Conservation (phyloP, 2,113 vertebrate species). For the Lagenorhynchus albirostris region DNA sequence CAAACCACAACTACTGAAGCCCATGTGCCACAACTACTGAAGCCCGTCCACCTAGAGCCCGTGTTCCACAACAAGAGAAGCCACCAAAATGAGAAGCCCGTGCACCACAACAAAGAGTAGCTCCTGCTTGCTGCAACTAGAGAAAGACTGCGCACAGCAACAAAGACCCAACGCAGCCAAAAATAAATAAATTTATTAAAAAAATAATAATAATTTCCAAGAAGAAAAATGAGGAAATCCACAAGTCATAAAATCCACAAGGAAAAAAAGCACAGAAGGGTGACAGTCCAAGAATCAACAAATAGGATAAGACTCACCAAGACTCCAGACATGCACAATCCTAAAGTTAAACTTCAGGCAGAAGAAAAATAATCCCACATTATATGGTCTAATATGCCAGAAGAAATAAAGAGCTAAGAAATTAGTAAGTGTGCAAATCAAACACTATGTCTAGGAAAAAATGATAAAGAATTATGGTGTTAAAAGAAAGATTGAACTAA, state of each 20-base stretch:
- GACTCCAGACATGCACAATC: background rate
- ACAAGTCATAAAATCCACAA: background rate
- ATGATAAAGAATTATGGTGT: background rate
- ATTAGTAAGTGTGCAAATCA: background rate
- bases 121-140: too few species aligned
- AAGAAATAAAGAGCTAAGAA: background rate
- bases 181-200: too few species aligned
- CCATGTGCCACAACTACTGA: too few species aligned
- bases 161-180: too few species aligned
- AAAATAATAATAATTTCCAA: background rate
- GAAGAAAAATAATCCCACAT: background rate
- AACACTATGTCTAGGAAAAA: background rate
- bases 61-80: too few species aligned
- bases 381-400: background rate
- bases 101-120: too few species aligned
- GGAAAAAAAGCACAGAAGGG: background rate
- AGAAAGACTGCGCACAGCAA: too few species aligned
- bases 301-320: background rate
- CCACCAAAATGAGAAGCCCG: too few species aligned
- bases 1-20: too few species aligned
- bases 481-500: background rate
- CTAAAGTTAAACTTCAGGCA: background rate
- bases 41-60: too few species aligned
- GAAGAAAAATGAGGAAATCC: background rate
- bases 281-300: background rate